Percentiles rank a stretch among this genome's conserved stretches.
These are phyloP conservation scores for Microctonus hyperodae DNA, from an alignment of 2,888 invertebrate genomes.

Conservation along the genomic window DNA sequence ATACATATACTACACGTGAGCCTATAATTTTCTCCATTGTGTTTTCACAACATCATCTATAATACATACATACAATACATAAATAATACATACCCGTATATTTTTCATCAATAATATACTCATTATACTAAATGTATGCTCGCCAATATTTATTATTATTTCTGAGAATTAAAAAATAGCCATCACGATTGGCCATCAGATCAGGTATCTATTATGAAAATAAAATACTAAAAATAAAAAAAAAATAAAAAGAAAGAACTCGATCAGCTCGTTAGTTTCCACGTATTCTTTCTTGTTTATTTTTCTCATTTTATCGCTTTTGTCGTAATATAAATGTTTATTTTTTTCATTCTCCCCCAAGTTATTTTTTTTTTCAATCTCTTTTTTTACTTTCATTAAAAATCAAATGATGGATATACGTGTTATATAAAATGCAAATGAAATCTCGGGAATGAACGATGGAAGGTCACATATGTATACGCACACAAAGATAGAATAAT, in stretches of 20 bases:
- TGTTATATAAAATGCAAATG: slow-evolving; percentile 24
- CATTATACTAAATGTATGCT: background rate
- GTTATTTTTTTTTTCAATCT: slow-evolving; percentile 11
- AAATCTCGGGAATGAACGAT: slow-evolving; percentile 26
- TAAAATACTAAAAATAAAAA: background rate
- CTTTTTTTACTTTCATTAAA: slow-evolving; percentile 15
- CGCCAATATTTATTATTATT: background rate
- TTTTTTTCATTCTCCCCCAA: slow-evolving; percentile 3
- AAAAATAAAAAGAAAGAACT: too few relatives aligned
- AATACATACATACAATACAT: background rate
- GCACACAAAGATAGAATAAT: too few relatives aligned
- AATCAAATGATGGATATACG: slow-evolving; percentile 19
- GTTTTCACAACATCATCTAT: background rate
- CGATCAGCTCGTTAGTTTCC: too few relatives aligned
- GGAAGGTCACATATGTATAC: slow-evolving; percentile 29
- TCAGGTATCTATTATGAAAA: background rate
- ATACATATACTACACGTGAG: background rate
- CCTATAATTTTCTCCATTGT: background rate
- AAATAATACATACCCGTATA: background rate
- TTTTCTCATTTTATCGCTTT: background rate
- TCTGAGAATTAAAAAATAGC: background rate
- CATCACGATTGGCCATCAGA: background rate
- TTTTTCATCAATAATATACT: background rate
- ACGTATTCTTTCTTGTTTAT: slow-evolving; percentile 9
- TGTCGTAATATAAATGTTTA: background rate